These are phyloP conservation scores for Cynopterus brachyotis DNA, from an alignment of 2,113 vertebrate genomes.

Conservation along the genomic window DNA sequence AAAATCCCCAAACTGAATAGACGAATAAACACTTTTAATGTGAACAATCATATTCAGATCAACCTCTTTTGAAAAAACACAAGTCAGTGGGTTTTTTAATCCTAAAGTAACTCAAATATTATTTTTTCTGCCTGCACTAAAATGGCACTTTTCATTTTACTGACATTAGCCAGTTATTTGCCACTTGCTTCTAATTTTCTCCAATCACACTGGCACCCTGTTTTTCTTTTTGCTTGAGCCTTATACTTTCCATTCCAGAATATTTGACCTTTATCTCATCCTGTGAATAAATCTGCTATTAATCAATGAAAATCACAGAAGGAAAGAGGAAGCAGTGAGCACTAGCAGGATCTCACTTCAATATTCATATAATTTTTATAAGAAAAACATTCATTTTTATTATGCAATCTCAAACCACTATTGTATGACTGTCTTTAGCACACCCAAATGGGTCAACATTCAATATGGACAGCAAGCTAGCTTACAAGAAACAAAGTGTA, in stretches of 20 bases:
- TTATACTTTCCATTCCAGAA: constrained; percentile 6
- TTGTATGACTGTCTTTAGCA: constrained; percentile 25
- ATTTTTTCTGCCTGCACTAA: constrained; percentile 54
- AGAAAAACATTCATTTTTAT: constrained; percentile 65
- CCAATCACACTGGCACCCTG: neutral
- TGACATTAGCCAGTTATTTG: constrained; percentile 6
- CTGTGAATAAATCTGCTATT: constrained; percentile 17
- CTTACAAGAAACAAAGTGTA: constrained; percentile 36
- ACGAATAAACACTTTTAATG: constrained; percentile 74
- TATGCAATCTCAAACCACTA: constrained; percentile 56
- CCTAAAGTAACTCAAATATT: constrained; percentile 63
- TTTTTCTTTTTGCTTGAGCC: neutral
- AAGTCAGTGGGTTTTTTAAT: constrained; percentile 66
- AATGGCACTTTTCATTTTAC: constrained; percentile 63
- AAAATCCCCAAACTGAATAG: constrained; percentile 74
- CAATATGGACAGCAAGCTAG: constrained; percentile 65
- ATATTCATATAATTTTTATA: constrained; percentile 45
- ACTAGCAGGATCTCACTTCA: constrained; percentile 7
- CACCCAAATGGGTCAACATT: constrained; percentile 35
- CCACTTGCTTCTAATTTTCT: constrained; percentile 11
- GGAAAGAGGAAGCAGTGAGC: constrained; percentile 19
- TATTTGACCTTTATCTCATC: constrained; percentile 11
- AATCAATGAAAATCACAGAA: constrained; percentile 42
- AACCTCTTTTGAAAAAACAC: constrained; percentile 71
- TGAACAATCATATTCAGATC: constrained; percentile 73